Base-by-base conservation (phyloP, 1,140 invertebrate genomes). In the Diprion similis region DNA sequence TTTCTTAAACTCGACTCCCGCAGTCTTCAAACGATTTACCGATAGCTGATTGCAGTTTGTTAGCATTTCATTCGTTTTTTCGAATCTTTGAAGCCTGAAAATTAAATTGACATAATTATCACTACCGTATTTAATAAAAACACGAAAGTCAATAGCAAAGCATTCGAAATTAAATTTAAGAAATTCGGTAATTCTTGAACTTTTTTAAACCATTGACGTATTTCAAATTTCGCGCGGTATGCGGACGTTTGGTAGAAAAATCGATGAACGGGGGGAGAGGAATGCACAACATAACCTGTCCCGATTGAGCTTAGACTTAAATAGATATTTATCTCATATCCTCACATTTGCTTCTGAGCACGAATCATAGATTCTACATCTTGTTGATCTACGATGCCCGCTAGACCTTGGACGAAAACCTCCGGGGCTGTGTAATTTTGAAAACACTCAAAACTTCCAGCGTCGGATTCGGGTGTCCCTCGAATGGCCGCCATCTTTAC, bases 11-110 rank as follows among this genome's bases (percentile, higher is more conserved):
- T 98, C 96, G 24, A 91, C 90, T 10, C 91, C 91, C 24, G 96
- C 95, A 70, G 91, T 92, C 81, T 97, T 95, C 69, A 96, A 90
- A 46, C 97, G 91, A 74, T 92, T 90, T 10, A 94, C 91, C 7
- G 96, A 96, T 7, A 99, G 85, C 7, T 95, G 93, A 86, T 98
- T 98, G 81, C 97, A 98, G 81, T 98, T 98, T 24, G 96, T 94
- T 24, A 99, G 86, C 97, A 98, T 99, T 90, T 98, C 97, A 83
- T 98, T 99, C 3, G 97, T 98, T 83, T 99, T 99, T 82, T 99
- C 97, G 89, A 98, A 99, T 74, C 97, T 90, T 79, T 97, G 95
- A 24, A 99, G 86, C 96, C 97, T 99, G 83, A 64, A 90, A 88
- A 80, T 71, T 79, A 78, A 78, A 76, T 74, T 71, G 76, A 37